Evolutionary conservation across 2,888 invertebrate species (phyloP), one percentile per base, ranked within the genome.

Genomic region (Celastrina argiolus): DNA sequence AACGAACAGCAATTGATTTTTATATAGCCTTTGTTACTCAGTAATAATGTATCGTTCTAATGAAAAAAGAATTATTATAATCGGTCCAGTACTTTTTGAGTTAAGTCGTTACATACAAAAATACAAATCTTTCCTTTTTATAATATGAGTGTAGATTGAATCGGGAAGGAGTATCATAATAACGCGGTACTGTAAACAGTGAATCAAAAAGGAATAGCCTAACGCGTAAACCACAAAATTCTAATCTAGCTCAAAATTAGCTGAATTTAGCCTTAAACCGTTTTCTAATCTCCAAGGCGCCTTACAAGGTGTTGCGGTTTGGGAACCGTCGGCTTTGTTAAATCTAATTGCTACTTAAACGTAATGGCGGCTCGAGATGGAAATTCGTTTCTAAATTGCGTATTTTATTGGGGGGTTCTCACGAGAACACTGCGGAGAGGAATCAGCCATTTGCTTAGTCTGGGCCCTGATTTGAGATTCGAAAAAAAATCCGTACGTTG

Each of bases 261-360:
- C 51, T 45, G 18, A 45, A 45, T 45, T 5, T 22, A 51, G 51
- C 51, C 51, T 51, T 22, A 51, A 51, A 51, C 51, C 22, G 51
- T 51, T 71, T 73, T 74, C 72, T 71, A 74, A 74, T 74, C 75
- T 76, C 74, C 76, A 79, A 80, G 81, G 81, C 68, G 75, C 83
- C 78, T 66, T 82, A 84, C 72, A 84, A 82, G 82, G 84, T 64
- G 66, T 71, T 81, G 84, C 69, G 83, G 82, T 85, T 79, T 77
- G 68, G 69, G 70, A 67, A 72, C 68, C 80, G 78, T 79, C 80
- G 75, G 74, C 80, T 81, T 84, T 82, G 84, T 85, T 77, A 70
- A 70, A 69, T 65, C 76, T 71, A 81, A 85, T 83, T 81, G 72
- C 73, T 66, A 73, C 78, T 59, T 75, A 77, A 79, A 71, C 68